A percentile compares a stretch with the other conserved stretches of the same genome.
Evolutionary conservation across 2,113 vertebrate species (phyloP).

Genomic region (Carassius gibelio): DNA sequence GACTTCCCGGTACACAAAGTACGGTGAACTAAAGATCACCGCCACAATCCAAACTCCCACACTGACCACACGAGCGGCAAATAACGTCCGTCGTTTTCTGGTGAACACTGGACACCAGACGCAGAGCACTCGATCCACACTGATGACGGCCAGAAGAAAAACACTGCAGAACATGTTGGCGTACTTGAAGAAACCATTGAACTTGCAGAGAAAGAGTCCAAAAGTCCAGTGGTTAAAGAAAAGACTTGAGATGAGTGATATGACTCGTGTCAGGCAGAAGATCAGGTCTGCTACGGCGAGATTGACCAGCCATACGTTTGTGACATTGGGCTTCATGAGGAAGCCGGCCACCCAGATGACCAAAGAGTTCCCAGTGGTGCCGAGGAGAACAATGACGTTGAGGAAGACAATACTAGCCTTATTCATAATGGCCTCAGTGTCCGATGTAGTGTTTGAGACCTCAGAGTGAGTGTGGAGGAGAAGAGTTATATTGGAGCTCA

Average conservation of each 20-base stretch:
- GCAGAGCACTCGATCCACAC: constrained; percentile 75
- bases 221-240: constrained; percentile 74
- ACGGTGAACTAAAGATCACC: constrained; percentile 65
- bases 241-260: constrained; percentile 67
- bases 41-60: constrained; percentile 64
- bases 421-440: constrained; percentile 66
- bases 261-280: constrained; percentile 68
- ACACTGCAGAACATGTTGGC: constrained; percentile 81
- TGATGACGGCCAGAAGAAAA: constrained; percentile 77
- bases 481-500: constrained; percentile 53
- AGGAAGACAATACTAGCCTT: constrained; percentile 67
- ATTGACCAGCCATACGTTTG: constrained; percentile 77
- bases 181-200: constrained; percentile 77
- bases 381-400: constrained; percentile 70
- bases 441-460: constrained; percentile 24
- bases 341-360: constrained; percentile 77
- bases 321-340: constrained; percentile 63
- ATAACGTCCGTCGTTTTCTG: constrained; percentile 59
- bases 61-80: constrained; percentile 58
- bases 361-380: constrained; percentile 68
- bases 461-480: not conserved
- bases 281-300: constrained; percentile 75
- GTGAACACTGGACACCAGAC: constrained; percentile 73
- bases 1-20: constrained; percentile 66
- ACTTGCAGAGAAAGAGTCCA: constrained; percentile 74